Evolutionary conservation across 2,888 invertebrate species (phyloP).

Genomic region (Raillietiella orientalis): DNA sequence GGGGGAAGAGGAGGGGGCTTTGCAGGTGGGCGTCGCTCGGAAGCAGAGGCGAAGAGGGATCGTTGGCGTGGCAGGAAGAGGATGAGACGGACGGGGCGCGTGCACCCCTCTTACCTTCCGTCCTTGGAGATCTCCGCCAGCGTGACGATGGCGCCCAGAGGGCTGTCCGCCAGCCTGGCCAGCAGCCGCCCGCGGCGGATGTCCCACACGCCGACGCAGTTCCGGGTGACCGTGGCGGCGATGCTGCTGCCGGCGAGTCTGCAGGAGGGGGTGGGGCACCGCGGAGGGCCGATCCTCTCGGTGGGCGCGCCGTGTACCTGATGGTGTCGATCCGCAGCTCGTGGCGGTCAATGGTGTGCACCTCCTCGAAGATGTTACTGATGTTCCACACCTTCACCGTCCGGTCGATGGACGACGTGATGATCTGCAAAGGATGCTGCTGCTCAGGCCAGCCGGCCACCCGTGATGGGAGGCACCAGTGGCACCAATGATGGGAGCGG

Average conservation of each 20-base stretch:
- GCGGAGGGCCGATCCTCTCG: no score
- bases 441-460: no score
- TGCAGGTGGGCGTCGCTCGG: no score
- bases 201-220: slow-evolving; percentile 85
- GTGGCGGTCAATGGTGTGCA: slow-evolving; percentile 76
- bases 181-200: slow-evolving; percentile 49
- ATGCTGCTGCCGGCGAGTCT: slow-evolving; percentile 25
- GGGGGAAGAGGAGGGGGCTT: no score
- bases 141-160: slow-evolving; percentile 72
- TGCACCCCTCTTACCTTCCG: slow-evolving; percentile 26
- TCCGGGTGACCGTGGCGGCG: slow-evolving; percentile 71
- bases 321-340: slow-evolving; percentile 80
- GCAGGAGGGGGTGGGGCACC: slow-evolving; percentile 25
- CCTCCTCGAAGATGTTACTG: slow-evolving; percentile 91
- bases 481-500: no score
- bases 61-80: no score
- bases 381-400: slow-evolving; percentile 98
- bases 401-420: slow-evolving; percentile 86
- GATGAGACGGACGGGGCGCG: no score
- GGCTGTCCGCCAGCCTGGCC: slow-evolving; percentile 59
- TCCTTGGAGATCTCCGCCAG: slow-evolving; percentile 60
- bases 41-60: no score
- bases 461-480: no score
- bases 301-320: no score
- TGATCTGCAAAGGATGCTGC: slow-evolving; percentile 25